Percentiles rank a stretch among this genome's conserved stretches.
Conservation (phyloP, 2,797 vertebrate genomes). For the Austrolebias charrua region DNA sequence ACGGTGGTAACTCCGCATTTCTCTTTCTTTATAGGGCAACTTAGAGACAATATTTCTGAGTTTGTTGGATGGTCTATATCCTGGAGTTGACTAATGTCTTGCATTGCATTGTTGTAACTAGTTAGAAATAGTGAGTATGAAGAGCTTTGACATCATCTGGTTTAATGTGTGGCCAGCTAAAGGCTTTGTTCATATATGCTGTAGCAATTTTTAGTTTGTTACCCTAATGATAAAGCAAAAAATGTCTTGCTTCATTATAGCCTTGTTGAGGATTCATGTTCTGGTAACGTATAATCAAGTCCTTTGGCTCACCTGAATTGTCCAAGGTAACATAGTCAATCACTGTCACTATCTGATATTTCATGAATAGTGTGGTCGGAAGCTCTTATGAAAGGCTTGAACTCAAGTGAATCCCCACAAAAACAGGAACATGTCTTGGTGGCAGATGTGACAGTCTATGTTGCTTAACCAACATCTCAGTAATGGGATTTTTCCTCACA, state of each 20-base stretch:
- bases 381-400: background rate
- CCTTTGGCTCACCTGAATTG: background rate
- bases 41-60: background rate
- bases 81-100: background rate
- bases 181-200: background rate
- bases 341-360: background rate
- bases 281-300: background rate
- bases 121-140: background rate
- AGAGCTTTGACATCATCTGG: background rate
- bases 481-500: background rate
- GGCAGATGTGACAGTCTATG: background rate
- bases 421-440: background rate
- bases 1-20: background rate
- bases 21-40: background rate
- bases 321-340: background rate
- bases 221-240: background rate
- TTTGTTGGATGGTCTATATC: background rate
- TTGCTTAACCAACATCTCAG: background rate
- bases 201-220: background rate
- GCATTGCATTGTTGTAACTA: background rate
- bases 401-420: constrained; percentile 1
- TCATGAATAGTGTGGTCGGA: background rate
- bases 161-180: background rate
- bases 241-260: background rate
- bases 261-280: background rate